Evolutionary conservation across 2,113 vertebrate genomes (phyloP).

Genomic region (Hemicordylus capensis): DNA sequence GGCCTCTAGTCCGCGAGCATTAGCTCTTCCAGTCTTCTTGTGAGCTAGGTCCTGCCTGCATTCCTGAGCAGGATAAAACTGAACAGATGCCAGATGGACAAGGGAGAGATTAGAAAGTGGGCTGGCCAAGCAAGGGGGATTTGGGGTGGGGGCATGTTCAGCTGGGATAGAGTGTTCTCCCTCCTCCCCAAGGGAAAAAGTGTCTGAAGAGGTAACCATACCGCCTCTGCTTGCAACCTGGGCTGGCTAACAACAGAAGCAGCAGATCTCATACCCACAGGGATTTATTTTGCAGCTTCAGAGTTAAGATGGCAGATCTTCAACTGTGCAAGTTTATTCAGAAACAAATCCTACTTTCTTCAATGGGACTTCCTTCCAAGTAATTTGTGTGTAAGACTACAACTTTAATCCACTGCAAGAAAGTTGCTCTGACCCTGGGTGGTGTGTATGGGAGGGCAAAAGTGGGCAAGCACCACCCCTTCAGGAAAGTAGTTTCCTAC

Average conservation of each 20-base stretch:
- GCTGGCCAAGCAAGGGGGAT: neutral
- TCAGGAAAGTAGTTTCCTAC: too few relatives aligned
- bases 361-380: neutral
- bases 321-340: neutral
- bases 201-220: neutral
- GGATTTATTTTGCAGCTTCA: neutral
- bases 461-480: too few relatives aligned
- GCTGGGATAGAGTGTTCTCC: neutral
- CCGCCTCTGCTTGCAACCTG: too few relatives aligned
- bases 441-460: too few relatives aligned
- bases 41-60: neutral
- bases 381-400: too few relatives aligned
- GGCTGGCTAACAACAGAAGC: neutral
- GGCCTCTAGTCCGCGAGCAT: neutral
- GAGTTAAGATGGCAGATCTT: neutral
- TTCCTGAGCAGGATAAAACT: constrained; percentile 24
- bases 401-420: neutral
- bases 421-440: neutral
- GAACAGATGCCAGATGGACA: constrained; percentile 16
- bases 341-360: neutral
- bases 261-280: neutral
- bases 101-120: constrained; percentile 10
- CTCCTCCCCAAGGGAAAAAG: neutral
- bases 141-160: neutral
- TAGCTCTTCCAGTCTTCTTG: neutral